phyloP scores from a whole-genome alignment of 1,140 invertebrate genomes.

The Venustaconcha ellipsiformis region DNA sequence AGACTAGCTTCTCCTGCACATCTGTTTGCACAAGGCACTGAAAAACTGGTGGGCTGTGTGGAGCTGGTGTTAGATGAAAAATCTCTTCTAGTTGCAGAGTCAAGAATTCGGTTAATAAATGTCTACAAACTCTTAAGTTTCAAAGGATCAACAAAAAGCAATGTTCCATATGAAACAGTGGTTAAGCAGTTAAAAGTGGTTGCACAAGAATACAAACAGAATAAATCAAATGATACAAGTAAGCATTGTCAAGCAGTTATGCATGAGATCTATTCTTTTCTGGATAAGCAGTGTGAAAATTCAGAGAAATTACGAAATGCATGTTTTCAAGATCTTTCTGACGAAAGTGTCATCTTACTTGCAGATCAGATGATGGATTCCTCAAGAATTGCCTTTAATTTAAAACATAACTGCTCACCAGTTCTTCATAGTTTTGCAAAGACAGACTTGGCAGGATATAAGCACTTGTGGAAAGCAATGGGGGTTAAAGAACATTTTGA shows the following conservation, averaged over 20 bases:
- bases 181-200: neutral
- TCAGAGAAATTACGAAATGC: neutral
- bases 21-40: neutral
- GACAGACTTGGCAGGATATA: neutral
- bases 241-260: too few relatives aligned
- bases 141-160: neutral
- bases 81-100: neutral
- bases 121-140: neutral
- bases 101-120: neutral
- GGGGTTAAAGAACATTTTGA: constrained; percentile 25
- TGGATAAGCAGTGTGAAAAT: constrained; percentile 2
- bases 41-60: neutral
- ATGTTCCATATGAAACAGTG: neutral
- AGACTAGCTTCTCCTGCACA: neutral
- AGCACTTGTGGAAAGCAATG: constrained; percentile 1
- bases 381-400: constrained; percentile 7
- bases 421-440: constrained; percentile 6
- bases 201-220: constrained; percentile 2
- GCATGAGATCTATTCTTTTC: too few relatives aligned
- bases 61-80: neutral
- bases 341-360: constrained; percentile 1
- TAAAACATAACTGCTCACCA: constrained; percentile 7
- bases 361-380: constrained; percentile 3
- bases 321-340: neutral
- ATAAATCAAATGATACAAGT: too few relatives aligned